Evolutionary conservation across 2,888 invertebrate species (phyloP).

Genomic region (Caenorhabditis doughertyi): DNA sequence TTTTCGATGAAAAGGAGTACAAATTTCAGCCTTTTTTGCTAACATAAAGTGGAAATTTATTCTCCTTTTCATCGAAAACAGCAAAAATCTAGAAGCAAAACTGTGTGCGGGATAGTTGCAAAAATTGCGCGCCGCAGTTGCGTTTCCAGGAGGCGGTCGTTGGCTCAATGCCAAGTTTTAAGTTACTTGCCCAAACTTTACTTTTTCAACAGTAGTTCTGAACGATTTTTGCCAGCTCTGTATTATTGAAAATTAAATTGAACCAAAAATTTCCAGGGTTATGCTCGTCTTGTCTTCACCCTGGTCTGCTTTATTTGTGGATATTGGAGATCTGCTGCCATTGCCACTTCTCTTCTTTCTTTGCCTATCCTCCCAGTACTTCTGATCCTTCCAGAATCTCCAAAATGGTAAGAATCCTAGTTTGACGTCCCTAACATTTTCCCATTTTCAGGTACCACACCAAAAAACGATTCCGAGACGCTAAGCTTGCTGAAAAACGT

Average conservation of each 20-base stretch:
- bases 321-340: conserved; percentile 69
- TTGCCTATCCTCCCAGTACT: conserved; percentile 62
- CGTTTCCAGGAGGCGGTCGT: too few species aligned
- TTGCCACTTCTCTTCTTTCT: conserved; percentile 62
- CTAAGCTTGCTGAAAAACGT: conserved; percentile 53
- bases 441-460: conserved; percentile 37
- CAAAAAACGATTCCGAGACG: conserved; percentile 59
- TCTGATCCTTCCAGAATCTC: conserved; percentile 68
- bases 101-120: too few species aligned
- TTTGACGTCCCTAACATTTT: neutral
- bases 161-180: too few species aligned
- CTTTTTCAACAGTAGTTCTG: neutral
- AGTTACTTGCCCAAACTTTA: too few species aligned
- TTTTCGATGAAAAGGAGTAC: too few species aligned
- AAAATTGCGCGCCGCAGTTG: too few species aligned
- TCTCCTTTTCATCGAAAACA: too few species aligned
- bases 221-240: too few species aligned
- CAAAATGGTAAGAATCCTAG: conserved; percentile 63
- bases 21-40: too few species aligned
- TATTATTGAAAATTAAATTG: too few species aligned
- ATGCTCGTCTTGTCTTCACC: conserved; percentile 73
- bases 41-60: too few species aligned
- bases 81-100: too few species aligned
- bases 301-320: conserved; percentile 68
- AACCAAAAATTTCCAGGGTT: conserved; percentile 65